Base-by-base conservation (phyloP, 2,113 vertebrate species). In the Emydura subglobosa region DNA sequence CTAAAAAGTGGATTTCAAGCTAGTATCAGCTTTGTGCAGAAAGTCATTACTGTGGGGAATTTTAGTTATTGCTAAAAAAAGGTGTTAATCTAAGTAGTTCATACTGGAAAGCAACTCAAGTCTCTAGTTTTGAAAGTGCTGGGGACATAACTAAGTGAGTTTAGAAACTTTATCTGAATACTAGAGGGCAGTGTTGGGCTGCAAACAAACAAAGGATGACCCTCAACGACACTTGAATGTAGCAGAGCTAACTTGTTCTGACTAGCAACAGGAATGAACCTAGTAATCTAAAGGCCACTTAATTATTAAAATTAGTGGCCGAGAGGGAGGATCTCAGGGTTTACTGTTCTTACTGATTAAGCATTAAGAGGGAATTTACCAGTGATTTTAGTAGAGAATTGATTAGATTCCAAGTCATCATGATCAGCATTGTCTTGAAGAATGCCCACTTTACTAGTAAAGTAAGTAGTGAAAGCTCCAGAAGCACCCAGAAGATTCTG, bases 381-480 rank as follows among this genome's bases (percentile, higher is more conserved):
- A 50, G 92, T 98, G n/a, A 95, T 96, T 95, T 95, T 97, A 44
- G 72, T 82, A 78, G 98, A 97, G 10, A 99, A 94, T 22, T 98
- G 98, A 44, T 95, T 98, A 87, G 98, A 98, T 94, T 99, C 98
- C 79, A 98, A 98, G 89, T 99, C 98, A 87, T 98, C 97, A 1
- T 98, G 96, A 94, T 98, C 98, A 84, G 54, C 90, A 9, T 97
- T 98, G 10, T 98, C 98, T 95, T 99, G 98, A 96, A 95, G 96
- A 97, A 99, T 78, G 82, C 98, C 98, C 81, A 98, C 98, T 98
- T 98, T 99, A 92, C n/a, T 98, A 96, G 85, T 97, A 93, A 99
- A 99, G 86, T 98, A 99, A 96, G 96, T 97, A 21, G 98, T 98
- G 83, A 99, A 99, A 68, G 97, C 92, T 83, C 95, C 97, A 2